These are phyloP conservation scores for Hartigia nigra DNA, from an alignment of 2,888 invertebrate genomes.

Conservation along the genomic window DNA sequence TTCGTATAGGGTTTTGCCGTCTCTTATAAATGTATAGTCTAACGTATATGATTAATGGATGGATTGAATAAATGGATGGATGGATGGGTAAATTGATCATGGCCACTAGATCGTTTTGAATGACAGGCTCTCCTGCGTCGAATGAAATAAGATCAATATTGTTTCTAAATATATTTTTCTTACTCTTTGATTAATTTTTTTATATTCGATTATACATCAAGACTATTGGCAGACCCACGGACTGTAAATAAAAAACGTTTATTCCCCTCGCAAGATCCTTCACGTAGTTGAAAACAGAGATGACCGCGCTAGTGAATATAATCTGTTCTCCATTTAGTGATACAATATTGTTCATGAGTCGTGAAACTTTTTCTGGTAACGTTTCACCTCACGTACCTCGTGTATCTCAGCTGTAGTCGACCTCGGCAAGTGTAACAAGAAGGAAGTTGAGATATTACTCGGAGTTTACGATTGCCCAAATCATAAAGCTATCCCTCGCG, in stretches of 20 bases:
- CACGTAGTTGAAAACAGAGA: too few relatives aligned
- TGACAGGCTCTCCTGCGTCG: background rate
- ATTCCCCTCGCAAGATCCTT: background rate
- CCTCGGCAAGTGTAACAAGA: background rate
- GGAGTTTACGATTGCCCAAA: slow-evolving; percentile 43
- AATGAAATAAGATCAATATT: background rate
- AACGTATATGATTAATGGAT: background rate
- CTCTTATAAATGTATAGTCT: background rate
- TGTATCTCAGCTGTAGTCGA: background rate
- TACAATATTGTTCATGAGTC: background rate
- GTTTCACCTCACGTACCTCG: background rate
- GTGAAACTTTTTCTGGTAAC: background rate
- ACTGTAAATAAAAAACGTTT: background rate
- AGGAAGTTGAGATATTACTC: slow-evolving; percentile 25
- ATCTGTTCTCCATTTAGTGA: background rate
- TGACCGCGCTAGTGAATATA: background rate
- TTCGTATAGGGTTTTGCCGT: background rate
- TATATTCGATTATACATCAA: background rate
- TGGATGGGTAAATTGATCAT: background rate
- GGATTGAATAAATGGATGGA: background rate
- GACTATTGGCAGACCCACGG: background rate
- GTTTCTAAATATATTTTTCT: background rate
- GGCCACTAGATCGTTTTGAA: background rate
- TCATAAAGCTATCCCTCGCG: slow-evolving; percentile 28
- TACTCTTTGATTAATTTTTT: background rate